Conservation (phyloP, 2,113 vertebrate species). For the Puffinus mauretanicus region DNA sequence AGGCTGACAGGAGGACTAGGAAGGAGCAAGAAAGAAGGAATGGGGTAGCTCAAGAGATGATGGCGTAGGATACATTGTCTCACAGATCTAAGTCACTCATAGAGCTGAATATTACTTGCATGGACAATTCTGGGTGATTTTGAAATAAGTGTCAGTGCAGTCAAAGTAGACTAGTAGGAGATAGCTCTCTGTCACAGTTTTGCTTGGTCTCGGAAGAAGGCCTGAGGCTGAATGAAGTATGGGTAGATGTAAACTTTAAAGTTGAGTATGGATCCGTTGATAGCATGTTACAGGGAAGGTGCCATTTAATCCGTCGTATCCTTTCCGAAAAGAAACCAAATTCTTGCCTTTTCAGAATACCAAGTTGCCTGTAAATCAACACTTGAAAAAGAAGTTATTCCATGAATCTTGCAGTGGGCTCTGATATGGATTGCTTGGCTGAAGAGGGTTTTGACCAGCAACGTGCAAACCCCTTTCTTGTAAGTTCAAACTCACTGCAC, state of each 20-base stretch:
- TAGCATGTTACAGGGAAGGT: background rate
- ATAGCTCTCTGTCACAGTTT: background rate
- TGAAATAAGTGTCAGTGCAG: background rate
- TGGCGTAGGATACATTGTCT: background rate
- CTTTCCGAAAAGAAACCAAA: background rate
- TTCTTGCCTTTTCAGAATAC: background rate
- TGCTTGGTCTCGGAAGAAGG: background rate
- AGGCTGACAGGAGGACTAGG: background rate
- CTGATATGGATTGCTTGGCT: background rate
- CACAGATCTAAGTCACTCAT: background rate
- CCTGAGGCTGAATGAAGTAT: background rate
- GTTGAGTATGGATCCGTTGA: background rate
- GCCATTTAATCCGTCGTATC: background rate
- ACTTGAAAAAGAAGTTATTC: background rate
- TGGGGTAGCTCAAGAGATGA: background rate
- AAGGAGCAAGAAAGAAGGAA: background rate
- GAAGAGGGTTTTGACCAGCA: background rate
- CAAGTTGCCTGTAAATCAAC: background rate
- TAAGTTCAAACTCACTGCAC: background rate
- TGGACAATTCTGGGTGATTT: background rate
- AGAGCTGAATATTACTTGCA: background rate
- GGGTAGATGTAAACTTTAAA: background rate
- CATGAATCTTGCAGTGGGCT: background rate
- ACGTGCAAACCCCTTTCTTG: fast-evolving
- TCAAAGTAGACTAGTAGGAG: background rate